Evolutionary conservation across 2,113 vertebrate genomes (phyloP).

Genomic region (Indicator indicator): DNA sequence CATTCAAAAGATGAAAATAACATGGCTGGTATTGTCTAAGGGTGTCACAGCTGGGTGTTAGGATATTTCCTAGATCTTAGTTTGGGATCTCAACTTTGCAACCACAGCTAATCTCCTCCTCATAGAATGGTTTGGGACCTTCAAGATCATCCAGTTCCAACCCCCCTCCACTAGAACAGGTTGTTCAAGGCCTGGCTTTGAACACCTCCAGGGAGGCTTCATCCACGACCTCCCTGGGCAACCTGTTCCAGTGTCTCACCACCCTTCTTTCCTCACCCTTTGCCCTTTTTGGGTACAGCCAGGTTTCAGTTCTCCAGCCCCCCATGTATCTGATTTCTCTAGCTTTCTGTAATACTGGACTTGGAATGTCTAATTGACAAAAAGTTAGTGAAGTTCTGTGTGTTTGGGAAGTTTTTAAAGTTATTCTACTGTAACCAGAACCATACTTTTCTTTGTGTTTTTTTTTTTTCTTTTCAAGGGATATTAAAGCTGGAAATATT

Average conservation of each 20-base stretch:
- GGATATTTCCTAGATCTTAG: neutral
- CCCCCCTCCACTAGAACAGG: no score
- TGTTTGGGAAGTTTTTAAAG: neutral
- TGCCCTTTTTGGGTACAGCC: neutral
- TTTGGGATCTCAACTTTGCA: neutral
- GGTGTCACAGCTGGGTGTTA: neutral
- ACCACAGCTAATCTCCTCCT: neutral
- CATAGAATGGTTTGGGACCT: no score
- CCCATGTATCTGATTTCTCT: neutral
- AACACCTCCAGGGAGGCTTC: no score
- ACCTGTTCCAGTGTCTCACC: no score
- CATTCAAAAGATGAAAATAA: neutral
- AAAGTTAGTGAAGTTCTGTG: neutral
- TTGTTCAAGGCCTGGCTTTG: no score
- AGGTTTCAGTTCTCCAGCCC: neutral
- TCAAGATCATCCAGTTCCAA: no score
- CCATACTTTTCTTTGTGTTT: neutral
- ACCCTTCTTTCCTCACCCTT: neutral
- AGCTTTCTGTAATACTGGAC: neutral
- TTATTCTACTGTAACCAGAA: neutral
- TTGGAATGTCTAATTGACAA: neutral
- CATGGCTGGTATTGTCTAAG: neutral
- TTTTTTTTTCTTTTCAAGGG: conserved; percentile 77
- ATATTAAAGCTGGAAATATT: conserved; percentile 99
- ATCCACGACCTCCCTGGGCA: no score